Conservation (phyloP, 2,888 invertebrate species). For the Cyclophora albipunctata region DNA sequence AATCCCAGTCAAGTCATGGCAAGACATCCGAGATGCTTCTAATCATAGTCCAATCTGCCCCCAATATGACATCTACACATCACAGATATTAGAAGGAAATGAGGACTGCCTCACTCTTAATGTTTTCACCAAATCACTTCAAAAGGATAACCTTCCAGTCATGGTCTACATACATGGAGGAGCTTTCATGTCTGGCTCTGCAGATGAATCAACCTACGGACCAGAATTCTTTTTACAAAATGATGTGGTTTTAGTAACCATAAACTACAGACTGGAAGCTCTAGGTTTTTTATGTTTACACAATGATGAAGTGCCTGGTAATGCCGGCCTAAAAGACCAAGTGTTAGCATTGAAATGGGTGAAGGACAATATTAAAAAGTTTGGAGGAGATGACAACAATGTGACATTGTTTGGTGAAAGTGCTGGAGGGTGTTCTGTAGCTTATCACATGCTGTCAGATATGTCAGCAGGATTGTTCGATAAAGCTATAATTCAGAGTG, state of each 20-base stretch:
- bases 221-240: constrained; percentile 51
- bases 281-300: constrained; percentile 40
- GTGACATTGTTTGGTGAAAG: constrained; percentile 60
- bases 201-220: constrained; percentile 41
- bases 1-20: constrained; percentile 38
- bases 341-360: constrained; percentile 46
- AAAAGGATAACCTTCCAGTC: constrained; percentile 39
- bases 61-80: constrained; percentile 37
- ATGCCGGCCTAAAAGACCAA: constrained; percentile 57
- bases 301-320: constrained; percentile 47
- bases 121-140: constrained; percentile 40
- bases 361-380: constrained; percentile 40
- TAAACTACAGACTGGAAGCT: constrained; percentile 52
- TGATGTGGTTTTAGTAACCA: constrained; percentile 53
- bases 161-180: constrained; percentile 64
- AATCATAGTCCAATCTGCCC: constrained; percentile 50
- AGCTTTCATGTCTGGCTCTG: constrained; percentile 48
- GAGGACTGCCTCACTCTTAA: constrained; percentile 55
- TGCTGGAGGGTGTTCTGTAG: constrained; percentile 50
- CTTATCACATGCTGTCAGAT: constrained; percentile 53
- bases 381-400: constrained; percentile 49
- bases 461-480: constrained; percentile 55
- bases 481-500: constrained; percentile 55
- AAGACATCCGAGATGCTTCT: constrained; percentile 41
- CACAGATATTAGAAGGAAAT: constrained; percentile 30